Base-by-base conservation (phyloP, 53 echinoderm and acorn worm genomes). In the Zoroaster sp. region DNA sequence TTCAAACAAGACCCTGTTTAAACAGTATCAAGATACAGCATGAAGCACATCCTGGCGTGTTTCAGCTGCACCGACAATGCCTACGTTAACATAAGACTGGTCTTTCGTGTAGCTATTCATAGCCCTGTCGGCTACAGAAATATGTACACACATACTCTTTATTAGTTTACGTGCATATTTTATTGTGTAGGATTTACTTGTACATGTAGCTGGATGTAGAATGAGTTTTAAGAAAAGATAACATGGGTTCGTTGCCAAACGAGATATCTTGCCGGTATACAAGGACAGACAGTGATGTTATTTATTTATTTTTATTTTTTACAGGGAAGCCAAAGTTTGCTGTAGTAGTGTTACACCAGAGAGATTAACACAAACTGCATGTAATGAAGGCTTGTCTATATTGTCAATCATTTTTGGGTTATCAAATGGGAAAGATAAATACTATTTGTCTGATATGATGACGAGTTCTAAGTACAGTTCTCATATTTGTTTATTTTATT, bases 121-220 rank as follows among this genome's bases (percentile, higher is more conserved):
- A 59, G 79, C 37, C 79, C 63, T 21, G 40, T 12, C 23, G 79
- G 85, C 69, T 85, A 70, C 85, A 37, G 85, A 71, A 85, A 72
- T 85, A 85, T 77, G 53, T 47, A 77, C 77, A 77, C 39, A 79
- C 40, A 79, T 79, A 38, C 8, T 28, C 66, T 66, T 43, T 81
- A 81, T 81, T 81, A 81, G 81, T 81, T 67, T 81, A 81, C 81
- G 81, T 43, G 43, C 66, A 33, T 32, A 66, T 67, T 67, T 32
- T 67, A 30, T 36, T 41, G 68, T 40, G 66, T 81, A 23, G 79
- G 59, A 79, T 79, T 79, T 65, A 63, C 76, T 76, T 59, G 7
- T 52, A 49, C 33, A 7, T 18, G 76, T 3, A 69, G 9, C 5
- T 25, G 66, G 66, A 4, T n/a, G n/a, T n/a, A n/a, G n/a, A n/a